phyloP scores from a whole-genome alignment of 2,797 vertebrate species.

The Rhinoraja longicauda region DNA sequence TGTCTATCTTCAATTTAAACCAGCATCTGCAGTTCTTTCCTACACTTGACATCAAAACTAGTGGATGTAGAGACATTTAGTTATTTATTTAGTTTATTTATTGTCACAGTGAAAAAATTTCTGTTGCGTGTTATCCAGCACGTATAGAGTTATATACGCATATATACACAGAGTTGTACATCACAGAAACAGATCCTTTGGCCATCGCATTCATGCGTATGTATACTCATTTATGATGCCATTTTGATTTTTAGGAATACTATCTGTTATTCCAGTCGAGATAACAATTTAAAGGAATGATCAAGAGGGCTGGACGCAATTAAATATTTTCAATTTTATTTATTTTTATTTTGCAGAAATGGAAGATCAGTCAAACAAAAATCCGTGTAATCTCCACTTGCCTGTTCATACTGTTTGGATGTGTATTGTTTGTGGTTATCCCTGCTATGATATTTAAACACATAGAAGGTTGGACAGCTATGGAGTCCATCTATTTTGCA shows the following conservation, averaged over 20 bases:
- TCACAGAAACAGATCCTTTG: no score
- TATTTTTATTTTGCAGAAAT: conserved; percentile 67
- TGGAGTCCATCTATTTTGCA: conserved; percentile 96
- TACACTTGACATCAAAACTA: background rate
- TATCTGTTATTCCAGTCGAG: background rate
- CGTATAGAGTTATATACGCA: no score
- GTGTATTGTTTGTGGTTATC: conserved; percentile 91
- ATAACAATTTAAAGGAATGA: background rate
- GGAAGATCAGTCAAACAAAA: conserved; percentile 97
- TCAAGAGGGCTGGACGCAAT: background rate
- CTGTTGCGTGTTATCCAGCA: no score
- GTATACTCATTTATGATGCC: no score
- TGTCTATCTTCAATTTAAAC: no score
- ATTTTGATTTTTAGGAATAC: no score
- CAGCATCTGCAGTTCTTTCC: no score
- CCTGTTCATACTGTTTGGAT: conserved; percentile 92
- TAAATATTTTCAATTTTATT: background rate
- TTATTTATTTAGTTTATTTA: no score
- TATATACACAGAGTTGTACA: no score
- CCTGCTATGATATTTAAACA: conserved; percentile 92
- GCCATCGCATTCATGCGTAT: no score
- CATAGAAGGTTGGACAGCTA: conserved; percentile 91
- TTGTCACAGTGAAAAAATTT: no score
- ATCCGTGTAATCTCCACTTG: conserved; percentile 94
- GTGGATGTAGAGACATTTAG: background rate